These are phyloP conservation scores for Peribatodes rhomboidaria DNA, from an alignment of 2,888 invertebrate genomes.

Conservation along the genomic window DNA sequence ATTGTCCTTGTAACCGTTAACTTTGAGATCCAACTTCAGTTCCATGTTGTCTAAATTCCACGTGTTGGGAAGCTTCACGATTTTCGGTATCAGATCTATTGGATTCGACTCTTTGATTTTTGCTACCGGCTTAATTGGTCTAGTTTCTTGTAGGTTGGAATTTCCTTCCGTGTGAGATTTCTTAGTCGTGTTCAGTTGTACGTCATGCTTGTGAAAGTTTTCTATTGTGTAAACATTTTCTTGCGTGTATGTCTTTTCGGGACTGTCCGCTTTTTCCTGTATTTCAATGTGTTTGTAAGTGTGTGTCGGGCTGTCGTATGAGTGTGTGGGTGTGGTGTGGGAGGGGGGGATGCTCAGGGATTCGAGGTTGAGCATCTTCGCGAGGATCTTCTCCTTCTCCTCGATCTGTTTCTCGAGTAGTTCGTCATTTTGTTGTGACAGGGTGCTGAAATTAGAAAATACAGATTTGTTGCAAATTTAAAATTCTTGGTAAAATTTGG, in stretches of 20 bases:
- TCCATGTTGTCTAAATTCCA: conserved; percentile 87
- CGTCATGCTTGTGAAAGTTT: too few species aligned
- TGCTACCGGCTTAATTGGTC: background rate
- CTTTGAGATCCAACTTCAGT: conserved; percentile 67
- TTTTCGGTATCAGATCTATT: conserved; percentile 77
- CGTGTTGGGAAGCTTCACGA: conserved; percentile 84
- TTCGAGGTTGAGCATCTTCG: conserved; percentile 89
- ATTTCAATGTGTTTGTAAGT: conserved; percentile 28
- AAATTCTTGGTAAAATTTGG: background rate
- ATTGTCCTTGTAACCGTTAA: conserved; percentile 63
- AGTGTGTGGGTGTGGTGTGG: conserved; percentile 29
- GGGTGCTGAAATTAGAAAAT: conserved; percentile 65
- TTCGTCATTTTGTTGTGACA: conserved; percentile 87
- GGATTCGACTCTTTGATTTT: conserved; percentile 48
- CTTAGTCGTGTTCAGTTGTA: conserved; percentile 33
- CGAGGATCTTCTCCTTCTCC: conserved; percentile 91
- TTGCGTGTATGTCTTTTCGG: conserved; percentile 34
- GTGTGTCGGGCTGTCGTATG: conserved; percentile 29
- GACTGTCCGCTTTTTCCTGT: conserved; percentile 19
- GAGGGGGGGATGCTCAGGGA: conserved; percentile 69
- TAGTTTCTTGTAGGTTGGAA: background rate
- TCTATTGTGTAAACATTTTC: conserved; percentile 4
- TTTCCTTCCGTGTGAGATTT: background rate
- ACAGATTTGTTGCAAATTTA: background rate
- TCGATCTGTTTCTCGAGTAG: conserved; percentile 90